Percentiles rank a stretch among this genome's conserved stretches.
Evolutionary conservation across 2,797 vertebrate genomes (phyloP).

Genomic region (Rachycentron canadum): DNA sequence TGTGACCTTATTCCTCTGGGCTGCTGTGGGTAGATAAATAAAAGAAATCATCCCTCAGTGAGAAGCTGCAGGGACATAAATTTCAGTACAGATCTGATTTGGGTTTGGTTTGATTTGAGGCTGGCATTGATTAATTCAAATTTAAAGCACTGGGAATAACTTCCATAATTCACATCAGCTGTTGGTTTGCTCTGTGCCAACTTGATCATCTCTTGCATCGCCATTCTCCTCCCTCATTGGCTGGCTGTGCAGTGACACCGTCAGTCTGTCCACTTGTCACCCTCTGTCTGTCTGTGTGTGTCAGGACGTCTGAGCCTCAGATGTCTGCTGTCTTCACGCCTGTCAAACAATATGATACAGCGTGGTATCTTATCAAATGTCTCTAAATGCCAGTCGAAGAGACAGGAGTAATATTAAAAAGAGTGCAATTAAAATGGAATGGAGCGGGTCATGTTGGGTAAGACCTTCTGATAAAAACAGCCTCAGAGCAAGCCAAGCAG

Average conservation of each 20-base stretch:
- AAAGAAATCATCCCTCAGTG: slow-evolving; percentile 43
- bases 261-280: slow-evolving; percentile 44
- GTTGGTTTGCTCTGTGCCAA: slow-evolving; percentile 52
- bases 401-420: slow-evolving; percentile 64
- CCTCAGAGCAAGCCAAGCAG: slow-evolving; percentile 63
- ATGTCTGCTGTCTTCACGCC: slow-evolving; percentile 53
- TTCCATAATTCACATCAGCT: slow-evolving; percentile 64
- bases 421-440: slow-evolving; percentile 76
- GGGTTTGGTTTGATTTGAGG: slow-evolving; percentile 64
- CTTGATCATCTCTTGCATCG: slow-evolving; percentile 50
- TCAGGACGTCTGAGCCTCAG: slow-evolving; percentile 52
- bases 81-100: slow-evolving; percentile 59
- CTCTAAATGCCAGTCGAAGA: slow-evolving; percentile 67
- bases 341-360: slow-evolving; percentile 53
- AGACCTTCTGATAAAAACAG: slow-evolving; percentile 68
- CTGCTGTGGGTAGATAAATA: slow-evolving; percentile 57
- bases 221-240: slow-evolving; percentile 32
- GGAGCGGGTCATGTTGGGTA: slow-evolving; percentile 69
- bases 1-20: slow-evolving; percentile 59
- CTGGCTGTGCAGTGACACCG: slow-evolving; percentile 43
- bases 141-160: slow-evolving; percentile 54
- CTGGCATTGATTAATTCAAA: slow-evolving; percentile 72
- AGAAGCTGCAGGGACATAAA: slow-evolving; percentile 52
- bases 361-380: slow-evolving; percentile 63
- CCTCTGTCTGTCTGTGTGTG: slow-evolving; percentile 41